Evolutionary conservation across 2,888 invertebrate species (phyloP).

Genomic region (Protophormia terraenovae): DNA sequence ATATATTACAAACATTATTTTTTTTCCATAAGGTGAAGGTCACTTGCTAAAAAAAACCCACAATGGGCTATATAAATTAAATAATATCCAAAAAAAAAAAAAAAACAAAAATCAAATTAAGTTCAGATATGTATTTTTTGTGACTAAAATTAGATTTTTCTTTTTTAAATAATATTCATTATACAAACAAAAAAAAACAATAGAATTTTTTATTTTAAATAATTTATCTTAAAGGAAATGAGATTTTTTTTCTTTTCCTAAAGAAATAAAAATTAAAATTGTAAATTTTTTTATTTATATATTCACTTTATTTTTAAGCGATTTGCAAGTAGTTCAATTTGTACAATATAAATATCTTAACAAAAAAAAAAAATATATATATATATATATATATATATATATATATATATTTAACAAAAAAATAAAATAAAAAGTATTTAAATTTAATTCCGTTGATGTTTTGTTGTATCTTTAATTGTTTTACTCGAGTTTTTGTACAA

Average conservation of each 20-base stretch:
- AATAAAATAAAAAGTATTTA: background rate
- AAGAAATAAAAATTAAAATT: constrained; percentile 28
- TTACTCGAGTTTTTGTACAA: background rate
- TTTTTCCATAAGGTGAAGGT: no score
- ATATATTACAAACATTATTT: no score
- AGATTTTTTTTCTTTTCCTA: background rate
- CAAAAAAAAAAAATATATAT: background rate
- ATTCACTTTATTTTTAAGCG: background rate
- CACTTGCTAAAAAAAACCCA: no score
- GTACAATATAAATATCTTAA: background rate
- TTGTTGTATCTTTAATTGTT: background rate
- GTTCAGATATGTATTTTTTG: no score
- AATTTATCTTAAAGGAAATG: constrained; percentile 38
- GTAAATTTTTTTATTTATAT: constrained; percentile 21
- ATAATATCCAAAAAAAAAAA: no score
- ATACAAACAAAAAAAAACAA: background rate
- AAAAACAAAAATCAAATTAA: no score
- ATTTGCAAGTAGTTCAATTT: background rate
- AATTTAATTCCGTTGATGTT: constrained; percentile 3
- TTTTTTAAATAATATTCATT: background rate
- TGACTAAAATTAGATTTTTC: no score
- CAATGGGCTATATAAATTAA: no score
- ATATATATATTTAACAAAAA: background rate
- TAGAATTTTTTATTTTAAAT: background rate
- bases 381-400: background rate